A percentile compares a stretch with the other conserved stretches of the same genome.
These are phyloP conservation scores for Halocynthia aurantium DNA, from an alignment of 23 tunicate genomes.

Conservation along the genomic window DNA sequence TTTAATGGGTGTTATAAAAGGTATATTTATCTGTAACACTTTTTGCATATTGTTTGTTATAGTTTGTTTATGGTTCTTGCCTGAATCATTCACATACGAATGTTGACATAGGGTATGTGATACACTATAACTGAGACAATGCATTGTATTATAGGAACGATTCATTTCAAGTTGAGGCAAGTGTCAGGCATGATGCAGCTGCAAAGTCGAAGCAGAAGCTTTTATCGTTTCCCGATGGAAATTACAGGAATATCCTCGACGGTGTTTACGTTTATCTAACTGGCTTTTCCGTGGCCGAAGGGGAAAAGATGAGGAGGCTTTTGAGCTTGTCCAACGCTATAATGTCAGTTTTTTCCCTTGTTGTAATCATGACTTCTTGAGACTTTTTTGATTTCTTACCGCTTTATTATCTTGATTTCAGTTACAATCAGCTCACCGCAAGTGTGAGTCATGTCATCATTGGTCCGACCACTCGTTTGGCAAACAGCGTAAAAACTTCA, in stretches of 20 bases:
- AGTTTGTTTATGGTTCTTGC: too few relatives aligned
- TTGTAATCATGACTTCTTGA: background rate
- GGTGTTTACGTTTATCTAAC: slow-evolving; percentile 46
- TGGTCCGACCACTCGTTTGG: slow-evolving; percentile 17
- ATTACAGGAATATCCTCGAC: slow-evolving; percentile 37
- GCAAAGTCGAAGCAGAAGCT: too few relatives aligned
- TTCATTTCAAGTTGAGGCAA: too few relatives aligned
- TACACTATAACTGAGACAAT: too few relatives aligned
- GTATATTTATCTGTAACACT: too few relatives aligned
- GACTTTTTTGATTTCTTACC: background rate
- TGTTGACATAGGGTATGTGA: too few relatives aligned
- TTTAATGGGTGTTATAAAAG: too few relatives aligned
- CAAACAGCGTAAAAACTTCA: background rate
- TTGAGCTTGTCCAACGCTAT: slow-evolving; percentile 54
- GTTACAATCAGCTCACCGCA: slow-evolving; percentile 44
- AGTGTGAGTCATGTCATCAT: slow-evolving; percentile 55
- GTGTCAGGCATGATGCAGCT: too few relatives aligned
- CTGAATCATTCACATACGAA: too few relatives aligned
- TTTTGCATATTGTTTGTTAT: too few relatives aligned
- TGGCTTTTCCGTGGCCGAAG: slow-evolving; percentile 53
- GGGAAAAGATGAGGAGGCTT: slow-evolving; percentile 57
- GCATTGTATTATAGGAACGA: too few relatives aligned
- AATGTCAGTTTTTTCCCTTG: slow-evolving; percentile 5
- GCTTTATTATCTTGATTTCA: background rate
- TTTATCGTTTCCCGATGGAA: slow-evolving; percentile 8